phyloP scores from a whole-genome alignment of 2,113 vertebrate species.

The Malurus cyaneus region DNA sequence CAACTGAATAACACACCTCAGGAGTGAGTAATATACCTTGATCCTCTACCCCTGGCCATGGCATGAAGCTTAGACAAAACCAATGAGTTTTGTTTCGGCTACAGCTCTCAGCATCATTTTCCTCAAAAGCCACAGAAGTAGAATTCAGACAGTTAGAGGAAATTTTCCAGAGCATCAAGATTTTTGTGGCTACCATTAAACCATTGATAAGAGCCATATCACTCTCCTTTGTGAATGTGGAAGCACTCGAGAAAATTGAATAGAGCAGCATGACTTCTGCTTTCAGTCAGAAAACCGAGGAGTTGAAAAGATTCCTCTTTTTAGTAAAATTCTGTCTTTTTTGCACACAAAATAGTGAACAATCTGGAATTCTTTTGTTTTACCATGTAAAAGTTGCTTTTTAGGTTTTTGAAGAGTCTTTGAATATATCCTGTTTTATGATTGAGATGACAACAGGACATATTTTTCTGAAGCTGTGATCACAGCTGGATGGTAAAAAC shows the following conservation, averaged over 20 bases:
- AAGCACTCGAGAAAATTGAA: background rate
- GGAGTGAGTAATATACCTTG: background rate
- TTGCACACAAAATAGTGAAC: background rate
- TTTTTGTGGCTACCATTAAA: background rate
- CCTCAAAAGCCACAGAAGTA: background rate
- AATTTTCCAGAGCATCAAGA: background rate
- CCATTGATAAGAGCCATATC: background rate
- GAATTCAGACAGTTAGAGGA: background rate
- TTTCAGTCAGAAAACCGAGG: background rate
- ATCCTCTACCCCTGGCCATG: background rate
- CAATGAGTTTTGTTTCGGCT: rapidly evolving
- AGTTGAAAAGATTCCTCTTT: background rate
- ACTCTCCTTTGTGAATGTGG: background rate
- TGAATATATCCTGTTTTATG: background rate
- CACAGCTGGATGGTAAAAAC: background rate
- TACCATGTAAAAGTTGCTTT: background rate
- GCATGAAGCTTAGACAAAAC: background rate
- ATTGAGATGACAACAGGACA: background rate
- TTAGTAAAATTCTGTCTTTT: background rate
- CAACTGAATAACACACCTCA: background rate
- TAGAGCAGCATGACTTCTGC: background rate
- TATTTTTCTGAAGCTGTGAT: background rate
- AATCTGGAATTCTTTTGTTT: background rate
- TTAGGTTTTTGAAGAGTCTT: background rate
- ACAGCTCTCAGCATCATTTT: background rate